Conservation (phyloP, 2,113 vertebrate species). For the Cephalopterus ornatus region DNA sequence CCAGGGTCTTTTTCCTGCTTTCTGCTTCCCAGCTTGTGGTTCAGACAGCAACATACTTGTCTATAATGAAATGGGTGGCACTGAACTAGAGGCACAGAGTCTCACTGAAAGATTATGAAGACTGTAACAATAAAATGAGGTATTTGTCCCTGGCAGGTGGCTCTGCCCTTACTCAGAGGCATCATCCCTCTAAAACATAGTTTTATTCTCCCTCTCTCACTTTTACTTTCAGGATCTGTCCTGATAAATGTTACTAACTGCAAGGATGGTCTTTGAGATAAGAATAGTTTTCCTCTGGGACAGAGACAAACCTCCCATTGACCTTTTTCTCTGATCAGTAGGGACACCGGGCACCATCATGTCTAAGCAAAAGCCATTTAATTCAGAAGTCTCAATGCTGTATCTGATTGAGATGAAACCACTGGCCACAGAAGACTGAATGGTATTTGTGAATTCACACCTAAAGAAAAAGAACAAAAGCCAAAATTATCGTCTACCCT, state of each 20-base stretch:
- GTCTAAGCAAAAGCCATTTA: background rate
- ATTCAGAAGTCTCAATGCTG: background rate
- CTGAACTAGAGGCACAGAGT: background rate
- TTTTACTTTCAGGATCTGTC: background rate
- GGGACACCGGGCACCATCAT: background rate
- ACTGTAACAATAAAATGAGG: background rate
- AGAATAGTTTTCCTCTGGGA: background rate
- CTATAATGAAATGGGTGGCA: background rate
- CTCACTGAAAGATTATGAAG: background rate
- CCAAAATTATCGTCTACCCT: background rate
- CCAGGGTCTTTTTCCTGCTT: background rate
- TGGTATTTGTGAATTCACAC: background rate
- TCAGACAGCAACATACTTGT: background rate
- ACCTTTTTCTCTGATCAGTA: background rate
- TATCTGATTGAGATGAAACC: background rate
- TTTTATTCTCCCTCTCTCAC: background rate
- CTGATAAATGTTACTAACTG: background rate
- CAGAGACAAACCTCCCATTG: background rate
- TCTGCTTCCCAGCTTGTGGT: background rate
- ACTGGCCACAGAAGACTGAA: background rate
- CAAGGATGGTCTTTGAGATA: background rate
- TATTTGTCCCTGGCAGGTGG: background rate
- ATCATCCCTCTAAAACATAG: background rate
- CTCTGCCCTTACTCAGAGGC: background rate
- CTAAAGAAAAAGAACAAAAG: background rate